Conservation (phyloP, 2,888 invertebrate genomes). For the Pterostichus madidus region DNA sequence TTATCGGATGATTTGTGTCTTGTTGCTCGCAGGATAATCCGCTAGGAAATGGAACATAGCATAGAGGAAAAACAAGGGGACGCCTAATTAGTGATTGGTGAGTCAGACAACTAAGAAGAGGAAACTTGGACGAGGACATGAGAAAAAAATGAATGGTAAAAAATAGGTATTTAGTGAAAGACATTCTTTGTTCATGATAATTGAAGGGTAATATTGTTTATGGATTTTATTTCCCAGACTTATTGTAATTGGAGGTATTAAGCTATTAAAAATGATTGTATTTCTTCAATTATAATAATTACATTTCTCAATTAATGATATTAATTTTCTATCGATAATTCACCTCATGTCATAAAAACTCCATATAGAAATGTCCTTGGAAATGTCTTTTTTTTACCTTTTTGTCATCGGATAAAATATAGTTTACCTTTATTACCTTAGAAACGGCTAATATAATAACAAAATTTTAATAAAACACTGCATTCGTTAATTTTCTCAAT, state of each 20-base stretch:
- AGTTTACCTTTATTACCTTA: too few species aligned
- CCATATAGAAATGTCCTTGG: too few species aligned
- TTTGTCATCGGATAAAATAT: too few species aligned
- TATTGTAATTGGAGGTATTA: neutral
- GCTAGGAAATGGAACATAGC: neutral
- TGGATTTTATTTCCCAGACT: neutral
- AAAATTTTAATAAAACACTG: too few species aligned
- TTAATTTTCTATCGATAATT: too few species aligned
- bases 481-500: too few species aligned
- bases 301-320: too few species aligned
- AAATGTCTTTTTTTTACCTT: too few species aligned
- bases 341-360: too few species aligned
- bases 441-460: too few species aligned
- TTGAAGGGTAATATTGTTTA: neutral
- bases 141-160: neutral
- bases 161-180: neutral
- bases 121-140: neutral
- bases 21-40: conserved; percentile 9
- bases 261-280: neutral
- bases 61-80: conserved; percentile 29
- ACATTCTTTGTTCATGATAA: neutral
- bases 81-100: conserved; percentile 48
- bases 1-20: conserved; percentile 53
- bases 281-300: too few species aligned
- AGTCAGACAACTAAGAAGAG: conserved; percentile 19